Evolutionary conservation across 2,888 invertebrate genomes (phyloP), one percentile per base, ranked within the genome.

Genomic region (Pterostichus madidus): DNA sequence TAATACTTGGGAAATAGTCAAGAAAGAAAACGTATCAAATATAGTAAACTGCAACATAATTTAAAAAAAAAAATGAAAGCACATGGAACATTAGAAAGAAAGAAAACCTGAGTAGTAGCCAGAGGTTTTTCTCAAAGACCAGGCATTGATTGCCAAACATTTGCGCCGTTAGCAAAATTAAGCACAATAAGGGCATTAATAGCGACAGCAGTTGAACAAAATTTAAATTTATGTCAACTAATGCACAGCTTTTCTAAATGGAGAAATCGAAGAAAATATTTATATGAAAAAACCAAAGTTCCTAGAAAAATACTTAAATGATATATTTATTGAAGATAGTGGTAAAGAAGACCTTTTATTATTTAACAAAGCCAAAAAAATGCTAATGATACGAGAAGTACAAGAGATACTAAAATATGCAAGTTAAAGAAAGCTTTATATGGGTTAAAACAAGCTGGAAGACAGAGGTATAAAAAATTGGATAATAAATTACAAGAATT

Each of bases 371-470:
- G 13, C 35, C 0, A 77, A 15, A 24, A n/a, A 53, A 11, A 76
- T 76, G 53, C 24, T 53, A 56, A 56, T 31, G 5, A 11, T 13
- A 0, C 1, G 32, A 24, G 3, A 78, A 71, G 31, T 5, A 56
- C 31, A 81, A 82, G 56, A 15, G 56, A 35, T 77, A 15, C 10
- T 59, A 31, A 59, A 56, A 5, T 56, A 77, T 56, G 79, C 85
- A 11, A 56, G 85, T 5, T 85, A 85, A 39, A n/a, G n/a, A n/a
- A n/a, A n/a, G n/a, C n/a, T n/a, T n/a, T n/a, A n/a, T n/a, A n/a
- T n/a, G n/a, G n/a, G 85, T 76, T 85, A 10, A 64, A 77, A 49
- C 84, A 84, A 73, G 84, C 84, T 0, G 84, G 84, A 17, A 52
- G 84, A 39, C 52, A 61, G 7, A 85, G 85, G 85, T 73, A 84